These are phyloP conservation scores for Bibio marci DNA, from an alignment of 2,888 invertebrate species.

Conservation along the genomic window DNA sequence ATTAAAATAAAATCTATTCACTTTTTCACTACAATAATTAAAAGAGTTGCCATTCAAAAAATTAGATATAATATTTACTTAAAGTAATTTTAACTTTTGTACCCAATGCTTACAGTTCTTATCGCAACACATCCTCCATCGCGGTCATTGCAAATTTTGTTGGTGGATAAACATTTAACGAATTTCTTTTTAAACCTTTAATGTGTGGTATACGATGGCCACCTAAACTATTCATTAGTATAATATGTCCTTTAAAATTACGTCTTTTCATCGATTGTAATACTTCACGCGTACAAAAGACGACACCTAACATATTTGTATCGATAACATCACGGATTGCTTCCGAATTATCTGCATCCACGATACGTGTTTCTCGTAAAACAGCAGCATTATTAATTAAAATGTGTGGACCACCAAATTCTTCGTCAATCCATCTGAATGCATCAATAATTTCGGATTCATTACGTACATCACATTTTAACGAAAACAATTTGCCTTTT, in stretches of 20 bases:
- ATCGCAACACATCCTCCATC: slow-evolving; percentile 2
- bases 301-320: background rate
- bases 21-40: too few relatives aligned
- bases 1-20: background rate
- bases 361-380: background rate
- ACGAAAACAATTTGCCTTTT: slow-evolving; percentile 20
- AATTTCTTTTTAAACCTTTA: background rate
- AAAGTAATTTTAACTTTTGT: slow-evolving; percentile 3
- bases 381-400: slow-evolving; percentile 36
- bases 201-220: slow-evolving; percentile 22
- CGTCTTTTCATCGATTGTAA: background rate
- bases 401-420: slow-evolving; percentile 32
- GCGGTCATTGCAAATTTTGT: slow-evolving; percentile 5
- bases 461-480: slow-evolving; percentile 32
- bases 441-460: slow-evolving; percentile 31
- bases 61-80: too few relatives aligned
- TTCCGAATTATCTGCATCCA: background rate
- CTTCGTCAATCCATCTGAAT: slow-evolving; percentile 28
- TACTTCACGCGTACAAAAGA: background rate
- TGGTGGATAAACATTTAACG: slow-evolving; percentile 5
- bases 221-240: slow-evolving; percentile 24
- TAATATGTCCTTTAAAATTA: slow-evolving; percentile 22
- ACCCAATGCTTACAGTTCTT: background rate
- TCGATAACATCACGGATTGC: background rate
- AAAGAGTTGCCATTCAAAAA: too few relatives aligned